Conservation (phyloP, 1,140 invertebrate species). For the Agrilus planipennis region DNA sequence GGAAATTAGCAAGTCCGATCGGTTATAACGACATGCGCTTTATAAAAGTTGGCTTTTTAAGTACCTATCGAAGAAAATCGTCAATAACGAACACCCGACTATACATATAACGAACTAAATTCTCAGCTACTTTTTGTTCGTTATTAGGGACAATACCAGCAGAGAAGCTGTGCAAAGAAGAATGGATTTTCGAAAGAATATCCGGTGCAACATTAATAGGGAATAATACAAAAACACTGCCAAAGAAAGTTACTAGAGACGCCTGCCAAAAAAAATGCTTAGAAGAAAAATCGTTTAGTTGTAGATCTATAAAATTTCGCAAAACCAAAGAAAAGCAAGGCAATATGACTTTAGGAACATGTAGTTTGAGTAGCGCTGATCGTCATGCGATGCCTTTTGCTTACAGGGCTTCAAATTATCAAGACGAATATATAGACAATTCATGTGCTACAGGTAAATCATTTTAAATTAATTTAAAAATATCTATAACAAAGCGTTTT, state of each 20-base stretch:
- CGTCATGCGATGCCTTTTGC: conserved; percentile 48
- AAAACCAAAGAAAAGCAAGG: conserved; percentile 29
- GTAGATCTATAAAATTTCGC: conserved; percentile 37
- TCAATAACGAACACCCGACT: neutral
- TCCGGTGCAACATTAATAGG: conserved; percentile 37
- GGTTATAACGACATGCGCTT: too few relatives aligned
- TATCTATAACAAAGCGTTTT: too few relatives aligned
- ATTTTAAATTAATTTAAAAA: neutral
- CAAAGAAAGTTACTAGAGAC: conserved; percentile 32
- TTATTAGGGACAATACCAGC: neutral
- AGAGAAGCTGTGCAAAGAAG: conserved; percentile 23
- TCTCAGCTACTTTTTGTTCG: neutral
- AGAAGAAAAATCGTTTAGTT: conserved; percentile 34
- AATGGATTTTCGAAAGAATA: conserved; percentile 38
- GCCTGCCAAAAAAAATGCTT: conserved; percentile 39
- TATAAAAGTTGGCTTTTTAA: neutral
- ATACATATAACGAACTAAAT: neutral
- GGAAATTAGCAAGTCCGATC: too few relatives aligned
- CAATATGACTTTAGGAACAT: conserved; percentile 35
- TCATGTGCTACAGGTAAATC: conserved; percentile 37
- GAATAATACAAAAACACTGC: conserved; percentile 36
- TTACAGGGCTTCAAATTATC: conserved; percentile 45
- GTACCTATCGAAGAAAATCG: neutral
- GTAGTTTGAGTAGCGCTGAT: conserved; percentile 44
- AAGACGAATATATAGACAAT: conserved; percentile 52